Evolutionary conservation across 2,888 invertebrate species (phyloP), one percentile per base, ranked within the genome.

Genomic region (Phragmatobia fuliginosa): DNA sequence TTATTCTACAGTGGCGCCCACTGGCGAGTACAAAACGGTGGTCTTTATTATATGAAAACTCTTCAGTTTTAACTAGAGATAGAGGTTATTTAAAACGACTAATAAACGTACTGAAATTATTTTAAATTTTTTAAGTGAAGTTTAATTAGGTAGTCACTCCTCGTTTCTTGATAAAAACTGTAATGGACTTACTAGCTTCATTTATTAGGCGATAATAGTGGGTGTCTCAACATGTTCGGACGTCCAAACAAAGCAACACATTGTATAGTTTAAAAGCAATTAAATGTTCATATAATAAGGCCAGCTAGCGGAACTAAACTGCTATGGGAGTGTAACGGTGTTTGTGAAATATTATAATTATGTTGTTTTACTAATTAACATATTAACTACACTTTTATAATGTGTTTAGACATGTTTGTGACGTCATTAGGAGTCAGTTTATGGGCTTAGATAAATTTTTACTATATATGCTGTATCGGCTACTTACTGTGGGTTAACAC

Each of bases 271-370:
- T 77, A 56, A 49, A 61, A 63, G 68, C 76, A 81, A 81, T 81
- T 81, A 78, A 76, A 81, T 79, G 72, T 80, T 74, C 76, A 81
- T 81, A 71, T 81, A 78, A 78, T 76, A 76, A 73, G 73, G 63
- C 71, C 68, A 69, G 67, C 73, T 78, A 73, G 78, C 80, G 82
- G 75, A 78, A 80, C 82, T 62, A 73, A 75, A 67, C 72, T 65
- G 71, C 70, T 36, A 32, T 61, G 60, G 49, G 32, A 67, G 49
- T 28, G 36, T 32, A 33, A 73, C 76, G 71, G 81, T 45, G 59
- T 52, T 52, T 73, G 66, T 77, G 70, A 72, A 76, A 66, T 75
- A 74, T 75, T 72, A 73, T 56, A 67, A 75, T 72, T 68, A 80
- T 66, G 21, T 61, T 56, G 45, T 75, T 81, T 77, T 67, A 62